Base-by-base conservation (phyloP, 2,888 invertebrate genomes). In the Flabesymbios commensalis region DNA sequence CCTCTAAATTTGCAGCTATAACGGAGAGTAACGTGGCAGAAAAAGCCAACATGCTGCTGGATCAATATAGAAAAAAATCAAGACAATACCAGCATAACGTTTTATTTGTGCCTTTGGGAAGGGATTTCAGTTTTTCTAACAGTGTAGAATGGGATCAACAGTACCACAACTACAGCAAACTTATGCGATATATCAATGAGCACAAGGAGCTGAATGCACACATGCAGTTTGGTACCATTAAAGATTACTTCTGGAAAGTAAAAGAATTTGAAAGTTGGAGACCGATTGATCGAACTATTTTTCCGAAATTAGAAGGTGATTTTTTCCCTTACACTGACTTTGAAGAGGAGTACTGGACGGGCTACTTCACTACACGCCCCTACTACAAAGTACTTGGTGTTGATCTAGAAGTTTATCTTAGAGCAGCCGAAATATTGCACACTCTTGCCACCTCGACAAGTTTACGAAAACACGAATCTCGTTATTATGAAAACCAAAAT, bases 251-350 rank as follows among this genome's bases (percentile, higher is more conserved):
- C 78, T 85, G 76, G 85, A 67, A 90, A 58, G 88, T 94, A 2
- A n/a, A n/a, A n/a, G n/a, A n/a, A n/a, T n/a, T n/a, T n/a, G n/a
- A n/a, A n/a, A n/a, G n/a, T n/a, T n/a, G n/a, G n/a, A n/a, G n/a
- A n/a, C n/a, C n/a, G n/a, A n/a, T n/a, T n/a, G n/a, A n/a, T n/a
- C n/a, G n/a, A n/a, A n/a, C n/a, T n/a, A n/a, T n/a, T 97, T 96
- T 78, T 85, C 75, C 85, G 66, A 90, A 58, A 88, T 94, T 2
- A 65, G 71, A 32, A 72, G 97, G 97, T 0, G 98, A 98, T 78
- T 98, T 98, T 81, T 96, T 94, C 79, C 95, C 96, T 0, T 98
- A 98, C 83, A 92, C 94, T 0, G 97, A 97, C 77, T 92, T 94
- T 66, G 70, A 77, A 47, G 67, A 70, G 48, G 94, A 94, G 0